These are phyloP conservation scores for Ellobius talpinus DNA, from an alignment of 2,113 vertebrate genomes.

Conservation along the genomic window DNA sequence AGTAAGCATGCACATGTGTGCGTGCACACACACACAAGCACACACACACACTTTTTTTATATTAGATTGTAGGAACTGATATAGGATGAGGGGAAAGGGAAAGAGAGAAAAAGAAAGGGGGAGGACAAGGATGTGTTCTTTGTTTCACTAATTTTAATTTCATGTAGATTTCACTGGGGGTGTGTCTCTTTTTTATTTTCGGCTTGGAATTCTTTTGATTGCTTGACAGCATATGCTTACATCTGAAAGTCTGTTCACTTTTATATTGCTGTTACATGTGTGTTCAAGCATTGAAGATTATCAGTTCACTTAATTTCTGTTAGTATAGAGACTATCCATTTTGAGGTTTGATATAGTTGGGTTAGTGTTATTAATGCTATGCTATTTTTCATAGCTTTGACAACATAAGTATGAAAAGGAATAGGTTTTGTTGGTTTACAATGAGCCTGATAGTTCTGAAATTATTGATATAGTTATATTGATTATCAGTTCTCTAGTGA, in stretches of 20 bases:
- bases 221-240: background rate
- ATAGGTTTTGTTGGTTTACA: background rate
- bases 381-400: background rate
- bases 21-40: fast-evolving
- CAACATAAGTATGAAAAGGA: background rate
- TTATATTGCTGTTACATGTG: constrained; percentile 12
- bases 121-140: background rate
- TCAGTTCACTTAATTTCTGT: constrained; percentile 23
- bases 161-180: constrained; percentile 21
- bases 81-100: background rate
- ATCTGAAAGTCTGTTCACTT: constrained; percentile 31
- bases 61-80: background rate
- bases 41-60: background rate
- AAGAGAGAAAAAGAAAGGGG: background rate
- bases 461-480: background rate
- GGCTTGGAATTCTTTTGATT: background rate
- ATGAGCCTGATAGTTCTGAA: background rate
- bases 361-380: background rate
- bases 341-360: background rate
- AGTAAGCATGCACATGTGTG: background rate
- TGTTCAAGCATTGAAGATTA: background rate
- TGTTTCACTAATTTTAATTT: constrained; percentile 20
- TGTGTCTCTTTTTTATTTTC: constrained; percentile 60
- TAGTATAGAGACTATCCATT: background rate
- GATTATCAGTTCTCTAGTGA: background rate